These are phyloP conservation scores for Leptoteleia sp. DNA, from an alignment of 1,140 invertebrate genomes.

Conservation along the genomic window DNA sequence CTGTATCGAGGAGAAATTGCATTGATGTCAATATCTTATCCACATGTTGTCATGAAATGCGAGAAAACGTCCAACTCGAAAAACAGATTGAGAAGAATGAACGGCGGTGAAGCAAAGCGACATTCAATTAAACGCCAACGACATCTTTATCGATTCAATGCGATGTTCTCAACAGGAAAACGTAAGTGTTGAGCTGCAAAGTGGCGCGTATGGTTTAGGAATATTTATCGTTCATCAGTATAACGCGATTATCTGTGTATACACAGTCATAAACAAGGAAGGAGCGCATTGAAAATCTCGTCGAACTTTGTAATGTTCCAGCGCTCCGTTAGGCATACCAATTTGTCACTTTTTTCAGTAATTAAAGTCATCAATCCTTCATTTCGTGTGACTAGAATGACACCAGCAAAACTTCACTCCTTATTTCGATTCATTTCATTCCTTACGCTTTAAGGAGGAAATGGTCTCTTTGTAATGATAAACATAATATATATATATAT, in stretches of 20 bases:
- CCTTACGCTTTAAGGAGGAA: too few species aligned
- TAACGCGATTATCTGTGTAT: constrained; percentile 45
- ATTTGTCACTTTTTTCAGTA: constrained; percentile 8
- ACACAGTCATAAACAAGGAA: constrained; percentile 31
- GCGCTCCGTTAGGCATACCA: constrained; percentile 4
- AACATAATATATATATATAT: too few species aligned
- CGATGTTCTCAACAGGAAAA: constrained; percentile 54
- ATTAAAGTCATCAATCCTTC: constrained; percentile 1
- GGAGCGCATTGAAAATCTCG: constrained; percentile 22
- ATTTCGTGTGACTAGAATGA: not conserved
- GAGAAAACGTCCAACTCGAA: constrained; percentile 6
- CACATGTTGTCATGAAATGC: constrained; percentile 9
- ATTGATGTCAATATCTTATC: constrained; percentile 10
- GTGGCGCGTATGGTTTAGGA: constrained; percentile 56
- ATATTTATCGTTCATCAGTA: constrained; percentile 57
- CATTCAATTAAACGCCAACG: constrained; percentile 55
- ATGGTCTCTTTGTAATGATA: too few species aligned
- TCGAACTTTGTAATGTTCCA: not conserved
- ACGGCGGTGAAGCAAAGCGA: constrained; percentile 17
- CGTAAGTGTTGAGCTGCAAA: constrained; percentile 52
- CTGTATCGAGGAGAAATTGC: constrained; percentile 1
- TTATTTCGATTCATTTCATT: too few species aligned
- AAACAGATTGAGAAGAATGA: constrained; percentile 36
- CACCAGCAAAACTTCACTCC: too few species aligned
- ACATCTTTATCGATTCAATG: constrained; percentile 55